Evolutionary conservation across 2,888 invertebrate genomes (phyloP), one percentile per base, ranked within the genome.

Genomic region (Quadriops clusia): DNA sequence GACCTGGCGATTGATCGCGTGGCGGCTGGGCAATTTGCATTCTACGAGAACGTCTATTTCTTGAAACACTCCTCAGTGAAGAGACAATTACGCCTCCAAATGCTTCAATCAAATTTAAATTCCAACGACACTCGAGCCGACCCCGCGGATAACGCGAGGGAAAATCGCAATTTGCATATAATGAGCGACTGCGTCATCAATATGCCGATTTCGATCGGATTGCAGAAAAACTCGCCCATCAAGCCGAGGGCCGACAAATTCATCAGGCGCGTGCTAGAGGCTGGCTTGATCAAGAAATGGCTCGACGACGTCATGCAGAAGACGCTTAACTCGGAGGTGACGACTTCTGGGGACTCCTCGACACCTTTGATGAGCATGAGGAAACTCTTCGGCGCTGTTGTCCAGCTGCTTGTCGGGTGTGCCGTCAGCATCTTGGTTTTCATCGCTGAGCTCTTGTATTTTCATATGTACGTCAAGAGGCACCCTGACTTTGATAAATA

Each of bases 131-230:
- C 32, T 10, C 15, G 24, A 30, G 17, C 17, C 9, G 11, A 5
- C 4, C 12, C 9, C 5, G 35, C 17, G 10, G 11, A 5, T 4
- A 16, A 15, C 5, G 35, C 20, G n/a, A 25, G 38, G 7, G 37
- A 27, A 27, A 34, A 39, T 4, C 45, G 55, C n/a, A 70, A 70
- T 51, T 57, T 87, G 31, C 86, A 87, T 45, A 79, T 87, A 6
- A 87, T 87, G 86, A 63, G 66, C 2, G 77, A 84, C 38, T 87
- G 87, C 53, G 72, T 79, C 0, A 74, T 86, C 4, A 74, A 77
- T 41, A 80, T 83, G 69, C 86, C 86, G 0, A 72, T 86, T 29
- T 81, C 84, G 0, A 64, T 87, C 37, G 86, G 84, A 1, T 67
- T 86, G 45, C 80, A 82, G 47, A 85, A 79, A 47, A 84, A 86